Base-by-base conservation (phyloP, 2,888 invertebrate species). In the Cinara cedri region DNA sequence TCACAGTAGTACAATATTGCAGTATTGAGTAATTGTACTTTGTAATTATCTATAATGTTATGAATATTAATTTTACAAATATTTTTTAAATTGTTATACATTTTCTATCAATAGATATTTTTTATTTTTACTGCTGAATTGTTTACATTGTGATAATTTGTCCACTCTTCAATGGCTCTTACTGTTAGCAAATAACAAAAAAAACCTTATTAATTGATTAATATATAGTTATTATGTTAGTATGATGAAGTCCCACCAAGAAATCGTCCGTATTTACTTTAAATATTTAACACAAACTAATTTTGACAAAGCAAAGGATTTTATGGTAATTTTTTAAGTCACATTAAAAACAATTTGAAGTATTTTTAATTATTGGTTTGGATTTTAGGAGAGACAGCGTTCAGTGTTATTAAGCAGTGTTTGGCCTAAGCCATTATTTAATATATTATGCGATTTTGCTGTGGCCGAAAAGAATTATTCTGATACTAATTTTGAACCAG, bases 381-480 rank as follows among this genome's bases (percentile, higher is more conserved):
- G 8, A 26, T 65, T 78, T 51, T 3, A 78, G 76, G 68, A 78
- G 16, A 78, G 42, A 57, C 76, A 78, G 16, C 68, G 76, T 68
- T 65, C 49, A 34, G 57, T 49, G 11, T 21, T 34, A 19, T 13
- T 70, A 16, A 34, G 49, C 2, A 46, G 60, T 49, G 9, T 19
- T 34, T 78, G 76, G 76, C 76, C 76, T n/a, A 68, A 78, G 16
- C 26, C 76, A 21, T 60, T 78, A 34, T 57, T 68, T 70, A 57
- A 78, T 21, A 68, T 78, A 21, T 46, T 78, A n/a, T 78, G 76
- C 60, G 76, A 78, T 49, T 78, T 78, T 60, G 76, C 76, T 21
- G 68, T 78, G 49, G 76, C 76, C 10, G 76, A 78, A 78, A 78
- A 78, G 34, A 68, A 70, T 16, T 78, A 78, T 13, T 66, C 21